Conservation (phyloP, 2,888 invertebrate species). For the Drosophila helvetica region DNA sequence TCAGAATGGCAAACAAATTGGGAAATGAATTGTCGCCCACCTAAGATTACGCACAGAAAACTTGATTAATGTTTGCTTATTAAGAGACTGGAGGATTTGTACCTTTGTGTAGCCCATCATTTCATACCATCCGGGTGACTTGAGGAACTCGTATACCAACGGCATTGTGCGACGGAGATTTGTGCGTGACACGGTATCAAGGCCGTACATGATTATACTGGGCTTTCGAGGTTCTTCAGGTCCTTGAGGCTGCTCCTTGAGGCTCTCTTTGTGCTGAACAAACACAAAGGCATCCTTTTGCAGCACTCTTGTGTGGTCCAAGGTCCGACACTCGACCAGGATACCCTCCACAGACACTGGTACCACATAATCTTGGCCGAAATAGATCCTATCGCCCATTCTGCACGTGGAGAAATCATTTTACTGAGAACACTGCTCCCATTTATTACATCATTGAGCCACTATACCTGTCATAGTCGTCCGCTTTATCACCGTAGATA, state of each 20-base stretch:
- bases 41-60: conserved; percentile 78
- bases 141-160: conserved; percentile 87
- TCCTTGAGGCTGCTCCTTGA: accelerated
- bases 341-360: conserved; percentile 69
- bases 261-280: conserved; percentile 83
- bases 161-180: conserved; percentile 91
- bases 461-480: conserved; percentile 53
- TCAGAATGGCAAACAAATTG: conserved; percentile 91
- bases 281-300: conserved; percentile 85
- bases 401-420: conserved; percentile 33
- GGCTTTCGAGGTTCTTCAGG: conserved; percentile 68
- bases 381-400: conserved; percentile 53
- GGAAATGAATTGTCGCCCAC: conserved; percentile 94
- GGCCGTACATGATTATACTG: conserved; percentile 90
- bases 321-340: conserved; percentile 82
- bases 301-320: conserved; percentile 58
- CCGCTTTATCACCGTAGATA: conserved; percentile 38
- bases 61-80: background rate
- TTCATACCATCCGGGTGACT: conserved; percentile 87
- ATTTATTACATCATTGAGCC: no score
- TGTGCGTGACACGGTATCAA: conserved; percentile 92
- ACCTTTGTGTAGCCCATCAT: conserved; percentile 89
- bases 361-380: conserved; percentile 62
- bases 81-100: background rate
- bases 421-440: background rate